Percentiles rank a stretch among this genome's conserved stretches.
phyloP scores from a whole-genome alignment of 2,888 invertebrate species.

The Ctenicera cuprea region DNA sequence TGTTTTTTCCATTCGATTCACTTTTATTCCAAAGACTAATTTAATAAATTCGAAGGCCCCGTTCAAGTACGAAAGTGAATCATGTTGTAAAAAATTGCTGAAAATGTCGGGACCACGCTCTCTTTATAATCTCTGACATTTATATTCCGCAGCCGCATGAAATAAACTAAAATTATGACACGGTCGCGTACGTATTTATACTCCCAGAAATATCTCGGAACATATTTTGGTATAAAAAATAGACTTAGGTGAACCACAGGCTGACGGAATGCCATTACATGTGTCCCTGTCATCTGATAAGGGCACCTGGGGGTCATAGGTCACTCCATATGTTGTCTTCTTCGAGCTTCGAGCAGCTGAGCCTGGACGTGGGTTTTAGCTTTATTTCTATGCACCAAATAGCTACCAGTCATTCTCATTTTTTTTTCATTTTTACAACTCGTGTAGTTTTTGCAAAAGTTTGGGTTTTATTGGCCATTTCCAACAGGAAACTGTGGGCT shows the following conservation, averaged over 20 bases:
- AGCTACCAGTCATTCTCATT: no score
- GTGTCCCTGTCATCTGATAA: conserved; percentile 70
- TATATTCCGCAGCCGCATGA: conserved; percentile 59
- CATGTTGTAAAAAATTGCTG: conserved; percentile 19
- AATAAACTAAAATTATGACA: conserved; percentile 63
- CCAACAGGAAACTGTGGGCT: no score
- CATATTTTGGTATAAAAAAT: conserved; percentile 54
- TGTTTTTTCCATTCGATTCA: conserved; percentile 13
- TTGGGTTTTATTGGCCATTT: no score
- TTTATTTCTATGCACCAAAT: background rate
- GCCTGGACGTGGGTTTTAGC: conserved; percentile 15
- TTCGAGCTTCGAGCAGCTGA: conserved; percentile 51
- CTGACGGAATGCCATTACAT: conserved; percentile 70
- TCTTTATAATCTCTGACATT: conserved; percentile 54
- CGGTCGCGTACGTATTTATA: conserved; percentile 60
- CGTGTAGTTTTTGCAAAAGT: no score
- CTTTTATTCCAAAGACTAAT: background rate
- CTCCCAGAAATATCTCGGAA: conserved; percentile 47
- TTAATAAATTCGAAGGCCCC: conserved; percentile 5
- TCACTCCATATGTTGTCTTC: conserved; percentile 66
- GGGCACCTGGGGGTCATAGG: conserved; percentile 67
- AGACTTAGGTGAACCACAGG: conserved; percentile 49
- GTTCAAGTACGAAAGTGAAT: conserved; percentile 30
- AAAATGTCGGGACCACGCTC: conserved; percentile 13
- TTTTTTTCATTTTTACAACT: no score